Base-by-base conservation (phyloP, 2,888 invertebrate genomes). In the Lepetodrilus schrolli region DNA sequence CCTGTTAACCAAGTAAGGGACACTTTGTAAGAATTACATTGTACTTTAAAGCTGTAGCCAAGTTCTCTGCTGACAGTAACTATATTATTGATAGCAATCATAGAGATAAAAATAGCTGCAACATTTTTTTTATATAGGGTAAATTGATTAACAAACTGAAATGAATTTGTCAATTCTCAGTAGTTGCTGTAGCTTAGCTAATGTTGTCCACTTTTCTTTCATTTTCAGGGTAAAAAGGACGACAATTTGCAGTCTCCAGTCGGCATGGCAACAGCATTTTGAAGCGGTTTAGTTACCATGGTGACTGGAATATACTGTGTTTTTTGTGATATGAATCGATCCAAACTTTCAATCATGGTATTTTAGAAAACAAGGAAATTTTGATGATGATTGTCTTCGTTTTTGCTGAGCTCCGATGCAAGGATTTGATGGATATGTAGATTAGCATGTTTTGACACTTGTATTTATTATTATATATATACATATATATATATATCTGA, bases 241-340 rank as follows among this genome's bases (percentile, higher is more conserved):
- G 77, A 77, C 20, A 70, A 78, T 43, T 72, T 79, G 10, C 77
- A 79, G 75, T 78, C 76, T 37, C 77, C 77, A 50, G 76, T 79
- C 38, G 76, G 77, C 51, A 79, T 79, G 79, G 77, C 77, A 37
- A 69, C 79, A 17, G 77, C 77, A n/a, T 79, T 78, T 74, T 79
- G 72, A 76, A 58, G 58, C 30, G 58, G 26, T 65, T 50, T 43
- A 17, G 74, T 48, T 30, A 66, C 23, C 23, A 23, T 49, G 36
- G 30, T 38, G 8, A 30, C 49, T 48, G 66, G 38, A 5, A 10
- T 49, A 23, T 30, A 23, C 36, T 65, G 58, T 38, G 8, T 43
- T 37, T 34, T 17, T 37, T 51, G 58, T 65, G 47, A 34, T 58
- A 65, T 47, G 20, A 38, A 37, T n/a, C 58, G 47, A 68, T 68